phyloP scores from a whole-genome alignment of 2,888 invertebrate genomes.

The Magallana nippona region DNA sequence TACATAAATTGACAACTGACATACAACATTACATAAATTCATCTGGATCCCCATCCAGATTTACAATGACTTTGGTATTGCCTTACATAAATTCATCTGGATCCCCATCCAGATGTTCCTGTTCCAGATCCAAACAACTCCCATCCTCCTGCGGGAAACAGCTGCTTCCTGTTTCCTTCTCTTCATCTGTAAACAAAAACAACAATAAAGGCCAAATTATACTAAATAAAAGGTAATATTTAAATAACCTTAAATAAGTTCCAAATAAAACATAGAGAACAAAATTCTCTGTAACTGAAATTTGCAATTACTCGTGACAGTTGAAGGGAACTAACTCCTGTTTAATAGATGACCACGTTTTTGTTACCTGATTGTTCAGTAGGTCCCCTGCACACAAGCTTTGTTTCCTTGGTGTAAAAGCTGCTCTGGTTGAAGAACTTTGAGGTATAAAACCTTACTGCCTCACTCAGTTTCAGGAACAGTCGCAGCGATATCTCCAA shows the following conservation, averaged over 20 bases:
- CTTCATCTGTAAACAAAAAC: slow-evolving; percentile 3
- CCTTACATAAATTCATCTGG: slow-evolving; percentile 48
- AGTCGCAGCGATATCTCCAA: slow-evolving; percentile 65
- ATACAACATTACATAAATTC: slow-evolving; percentile 38
- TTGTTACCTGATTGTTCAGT: slow-evolving; percentile 27
- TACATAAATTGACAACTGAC: too few relatives aligned
- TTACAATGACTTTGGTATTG: too few relatives aligned
- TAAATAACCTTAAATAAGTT: too few relatives aligned
- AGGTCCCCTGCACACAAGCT: slow-evolving; percentile 63
- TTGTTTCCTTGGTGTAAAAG: slow-evolving; percentile 57
- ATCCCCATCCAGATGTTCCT: neutral
- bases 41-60: too few relatives aligned
- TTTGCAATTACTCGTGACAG: neutral
- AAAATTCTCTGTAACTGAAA: too few relatives aligned
- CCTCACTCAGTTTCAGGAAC: slow-evolving; percentile 62
- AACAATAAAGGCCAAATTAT: neutral
- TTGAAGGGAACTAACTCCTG: neutral
- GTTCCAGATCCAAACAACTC: slow-evolving; percentile 54
- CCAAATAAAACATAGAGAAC: too few relatives aligned
- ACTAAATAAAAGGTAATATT: too few relatives aligned
- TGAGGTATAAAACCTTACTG: slow-evolving; percentile 62
- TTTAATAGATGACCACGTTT: neutral
- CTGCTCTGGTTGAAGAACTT: slow-evolving; percentile 62
- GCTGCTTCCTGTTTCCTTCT: slow-evolving; percentile 32
- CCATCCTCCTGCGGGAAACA: slow-evolving; percentile 72